Evolutionary conservation across 2,797 vertebrate species (phyloP).

Genomic region (Anabas testudineus): DNA sequence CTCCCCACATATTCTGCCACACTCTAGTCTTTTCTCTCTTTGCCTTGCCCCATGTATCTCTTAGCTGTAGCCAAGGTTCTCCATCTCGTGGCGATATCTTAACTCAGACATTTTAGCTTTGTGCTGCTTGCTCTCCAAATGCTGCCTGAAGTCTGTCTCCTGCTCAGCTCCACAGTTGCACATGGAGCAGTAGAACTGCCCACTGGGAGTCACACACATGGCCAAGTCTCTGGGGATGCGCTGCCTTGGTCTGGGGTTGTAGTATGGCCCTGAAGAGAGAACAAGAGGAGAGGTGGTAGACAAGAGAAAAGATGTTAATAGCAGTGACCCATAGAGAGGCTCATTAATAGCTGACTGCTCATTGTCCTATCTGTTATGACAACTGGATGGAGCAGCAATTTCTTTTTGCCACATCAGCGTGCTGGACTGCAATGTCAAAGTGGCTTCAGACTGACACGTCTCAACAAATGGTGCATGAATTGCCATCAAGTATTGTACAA

Average conservation of each 20-base stretch:
- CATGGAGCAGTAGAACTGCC: conserved; percentile 99
- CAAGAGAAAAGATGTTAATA: not conserved
- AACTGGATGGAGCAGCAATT: not conserved
- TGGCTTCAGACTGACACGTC: not conserved
- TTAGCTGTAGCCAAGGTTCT: conserved; percentile 96
- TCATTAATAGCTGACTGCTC: conserved; percentile 4
- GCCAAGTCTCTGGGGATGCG: conserved; percentile 96
- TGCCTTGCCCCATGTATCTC: conserved; percentile 10
- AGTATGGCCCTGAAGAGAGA: conserved; percentile 90
- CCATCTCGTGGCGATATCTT: conserved; percentile 97
- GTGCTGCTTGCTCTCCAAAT: conserved; percentile 98
- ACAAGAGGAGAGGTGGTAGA: not conserved
- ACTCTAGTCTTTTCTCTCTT: not conserved
- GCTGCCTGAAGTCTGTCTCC: conserved; percentile 95
- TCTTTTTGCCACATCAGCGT: too few relatives aligned
- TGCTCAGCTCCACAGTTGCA: conserved; percentile 96
- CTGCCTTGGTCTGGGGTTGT: conserved; percentile 94
- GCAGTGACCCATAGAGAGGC: not conserved
- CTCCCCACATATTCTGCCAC: conserved; percentile 4
- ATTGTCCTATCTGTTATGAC: conserved; percentile 2
- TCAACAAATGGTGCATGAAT: not conserved
- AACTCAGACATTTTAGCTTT: conserved; percentile 98
- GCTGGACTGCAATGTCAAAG: not conserved
- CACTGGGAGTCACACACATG: conserved; percentile 98
- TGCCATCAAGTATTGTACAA: not conserved